These are phyloP conservation scores for Arge pagana DNA, from an alignment of 2,888 invertebrate species.

Conservation along the genomic window DNA sequence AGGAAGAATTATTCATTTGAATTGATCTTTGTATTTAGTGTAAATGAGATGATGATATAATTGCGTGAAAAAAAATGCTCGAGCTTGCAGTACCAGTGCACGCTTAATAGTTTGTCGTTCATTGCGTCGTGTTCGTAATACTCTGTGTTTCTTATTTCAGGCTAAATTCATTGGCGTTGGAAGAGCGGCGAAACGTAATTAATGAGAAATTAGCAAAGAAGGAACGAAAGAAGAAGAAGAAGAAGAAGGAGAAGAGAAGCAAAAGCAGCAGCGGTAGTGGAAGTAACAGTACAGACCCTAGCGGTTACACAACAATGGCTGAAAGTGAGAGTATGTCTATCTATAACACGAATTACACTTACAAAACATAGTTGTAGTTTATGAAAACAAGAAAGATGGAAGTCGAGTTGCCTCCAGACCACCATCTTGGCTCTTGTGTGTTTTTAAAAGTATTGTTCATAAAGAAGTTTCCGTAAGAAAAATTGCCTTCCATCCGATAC, in stretches of 20 bases:
- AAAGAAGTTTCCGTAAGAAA: too few species aligned
- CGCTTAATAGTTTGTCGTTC: slow-evolving; percentile 3
- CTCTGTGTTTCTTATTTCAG: slow-evolving; percentile 45
- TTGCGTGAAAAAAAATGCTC: too few species aligned
- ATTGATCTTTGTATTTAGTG: too few species aligned
- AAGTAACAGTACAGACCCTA: slow-evolving; percentile 47
- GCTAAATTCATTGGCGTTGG: slow-evolving; percentile 68
- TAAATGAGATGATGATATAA: too few species aligned
- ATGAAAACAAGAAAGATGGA: neutral
- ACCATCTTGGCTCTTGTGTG: too few species aligned
- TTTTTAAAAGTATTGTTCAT: too few species aligned
- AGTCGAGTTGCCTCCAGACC: too few species aligned
- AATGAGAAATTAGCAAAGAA: slow-evolving; percentile 76
- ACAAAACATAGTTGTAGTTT: neutral
- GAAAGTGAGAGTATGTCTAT: slow-evolving; percentile 36
- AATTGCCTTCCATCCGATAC: too few species aligned
- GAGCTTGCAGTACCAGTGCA: too few species aligned
- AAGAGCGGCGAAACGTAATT: slow-evolving; percentile 70
- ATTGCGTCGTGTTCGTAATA: slow-evolving; percentile 7
- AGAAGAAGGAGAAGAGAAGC: slow-evolving; percentile 65
- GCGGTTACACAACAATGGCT: slow-evolving; percentile 49
- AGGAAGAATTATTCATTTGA: too few species aligned
- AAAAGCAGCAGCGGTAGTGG: slow-evolving; percentile 47
- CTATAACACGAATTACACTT: slow-evolving; percentile 1
- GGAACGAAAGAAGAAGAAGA: slow-evolving; percentile 75